A percentile compares a stretch with the other conserved stretches of the same genome.
phyloP scores from a whole-genome alignment of 1,140 invertebrate species.

The Hestina assimilis region DNA sequence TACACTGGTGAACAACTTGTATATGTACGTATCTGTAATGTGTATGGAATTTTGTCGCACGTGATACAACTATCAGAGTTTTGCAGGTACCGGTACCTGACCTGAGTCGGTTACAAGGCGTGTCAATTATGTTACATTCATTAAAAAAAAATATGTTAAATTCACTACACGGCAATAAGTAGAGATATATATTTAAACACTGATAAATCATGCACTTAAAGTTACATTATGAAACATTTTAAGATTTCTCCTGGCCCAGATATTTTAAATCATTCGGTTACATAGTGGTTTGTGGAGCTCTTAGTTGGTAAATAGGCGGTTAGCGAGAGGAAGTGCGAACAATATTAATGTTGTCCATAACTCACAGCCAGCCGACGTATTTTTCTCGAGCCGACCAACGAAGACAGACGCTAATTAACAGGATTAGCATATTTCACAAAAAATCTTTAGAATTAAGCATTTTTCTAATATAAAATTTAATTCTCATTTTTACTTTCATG shows the following conservation, averaged over 20 bases:
- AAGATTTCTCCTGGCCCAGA: conserved; percentile 20
- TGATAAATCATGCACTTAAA: no score
- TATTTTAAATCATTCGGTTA: conserved; percentile 31
- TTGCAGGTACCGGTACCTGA: no score
- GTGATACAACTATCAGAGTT: no score
- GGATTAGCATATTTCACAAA: conserved; percentile 51
- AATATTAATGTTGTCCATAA: conserved; percentile 71
- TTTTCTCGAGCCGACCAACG: conserved; percentile 59
- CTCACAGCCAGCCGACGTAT: conserved; percentile 60
- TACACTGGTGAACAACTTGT: no score
- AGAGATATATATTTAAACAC: no score
- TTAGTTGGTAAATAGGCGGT: conserved; percentile 62
- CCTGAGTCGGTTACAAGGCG: no score
- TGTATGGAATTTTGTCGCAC: no score
- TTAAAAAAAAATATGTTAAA: no score
- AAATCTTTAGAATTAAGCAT: conserved; percentile 12
- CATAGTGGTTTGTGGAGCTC: conserved; percentile 27
- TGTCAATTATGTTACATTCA: no score
- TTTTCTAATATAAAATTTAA: conserved; percentile 12
- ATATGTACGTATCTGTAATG: no score
- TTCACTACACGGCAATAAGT: no score
- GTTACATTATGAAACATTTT: no score
- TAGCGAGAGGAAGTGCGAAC: conserved; percentile 62
- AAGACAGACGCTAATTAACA: conserved; percentile 64
- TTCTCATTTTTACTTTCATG: conserved; percentile 1